Percentiles rank a stretch among this genome's conserved stretches.
These are phyloP conservation scores for Chiropotes sagulatus DNA, from an alignment of 2,797 vertebrate species.

Conservation along the genomic window DNA sequence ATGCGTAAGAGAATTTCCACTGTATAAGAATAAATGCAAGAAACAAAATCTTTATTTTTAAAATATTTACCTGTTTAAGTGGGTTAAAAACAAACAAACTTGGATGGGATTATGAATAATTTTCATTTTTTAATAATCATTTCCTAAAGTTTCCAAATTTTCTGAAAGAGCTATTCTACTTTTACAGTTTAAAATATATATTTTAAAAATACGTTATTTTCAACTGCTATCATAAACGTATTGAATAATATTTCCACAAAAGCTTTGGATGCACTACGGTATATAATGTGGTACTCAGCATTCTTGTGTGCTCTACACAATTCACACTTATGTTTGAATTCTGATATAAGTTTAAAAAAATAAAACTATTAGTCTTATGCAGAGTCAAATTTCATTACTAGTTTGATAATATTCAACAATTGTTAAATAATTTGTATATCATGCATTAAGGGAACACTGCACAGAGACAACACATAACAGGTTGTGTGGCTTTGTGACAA, in stretches of 20 bases:
- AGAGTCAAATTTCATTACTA: constrained; percentile 24
- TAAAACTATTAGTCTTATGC: not conserved
- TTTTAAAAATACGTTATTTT: not conserved
- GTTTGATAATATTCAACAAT: not conserved
- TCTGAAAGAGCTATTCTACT: not conserved
- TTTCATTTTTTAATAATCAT: not conserved
- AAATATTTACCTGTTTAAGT: not conserved
- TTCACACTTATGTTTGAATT: constrained; percentile 18
- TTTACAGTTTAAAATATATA: not conserved
- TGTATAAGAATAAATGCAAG: not conserved
- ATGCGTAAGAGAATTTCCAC: not conserved
- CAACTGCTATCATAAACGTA: not conserved
- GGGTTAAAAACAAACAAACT: not conserved
- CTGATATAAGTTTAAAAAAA: not conserved
- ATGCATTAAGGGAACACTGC: not conserved
- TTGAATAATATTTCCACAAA: not conserved
- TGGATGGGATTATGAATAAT: not conserved
- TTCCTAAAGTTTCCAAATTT: constrained; percentile 20
- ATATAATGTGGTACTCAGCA: not conserved
- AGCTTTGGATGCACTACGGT: not conserved
- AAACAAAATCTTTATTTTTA: not conserved
- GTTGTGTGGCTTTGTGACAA: not conserved
- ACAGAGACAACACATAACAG: not conserved
- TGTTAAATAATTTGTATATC: not conserved
- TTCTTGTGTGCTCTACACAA: not conserved